Evolutionary conservation across 1,140 invertebrate species (phyloP), one percentile per base, ranked within the genome.

Genomic region (Bombus fervidus): DNA sequence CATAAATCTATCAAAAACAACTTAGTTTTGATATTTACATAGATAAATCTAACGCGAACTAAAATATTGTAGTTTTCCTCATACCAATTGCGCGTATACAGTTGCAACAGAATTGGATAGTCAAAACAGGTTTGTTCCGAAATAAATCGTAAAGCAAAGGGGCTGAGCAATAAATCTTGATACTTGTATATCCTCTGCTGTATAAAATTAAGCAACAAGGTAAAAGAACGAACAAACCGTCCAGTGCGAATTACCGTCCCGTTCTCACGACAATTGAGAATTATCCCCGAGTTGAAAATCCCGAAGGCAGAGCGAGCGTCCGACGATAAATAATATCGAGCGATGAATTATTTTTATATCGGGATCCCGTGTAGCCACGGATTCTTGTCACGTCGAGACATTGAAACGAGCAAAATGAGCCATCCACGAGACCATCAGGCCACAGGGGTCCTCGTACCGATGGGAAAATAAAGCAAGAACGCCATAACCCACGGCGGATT

Each of bases 301-400:
- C 18, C 31, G n/a, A 43, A 69, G 34, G 31, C 34, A 34, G 4
- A 25, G 34, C 15, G 22, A 25, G 25, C 31, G 18, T 10, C 5
- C 3, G 66, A 9, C 74, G 71, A 80, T 80, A 81, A 85, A 85
- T 85, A 73, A 81, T 81, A 73, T 74, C 41, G n/a, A 18, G 12
- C 53, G 34, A 43, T 81, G 83, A 81, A 85, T 80, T 80, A 80
- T 85, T 81, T 85, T 85, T 85, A 72, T 84, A 71, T 79, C 53
- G 66, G 72, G 34, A 31, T 77, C 59, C 3, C 22, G 66, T 68
- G 75, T 15, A 68, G 82, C 75, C 31, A 71, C 75, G 82, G 71
- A 78, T 84, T 77, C 64, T 31, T 37, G 66, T 53, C 82, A 79
- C 66, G 82, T 84, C 66, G 75, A 84, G 71, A 71, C 73, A 69